Percentiles rank a stretch among this genome's conserved stretches.
These are phyloP conservation scores for Loriculus beryllinus DNA, from an alignment of 2,797 vertebrate genomes.

Conservation along the genomic window DNA sequence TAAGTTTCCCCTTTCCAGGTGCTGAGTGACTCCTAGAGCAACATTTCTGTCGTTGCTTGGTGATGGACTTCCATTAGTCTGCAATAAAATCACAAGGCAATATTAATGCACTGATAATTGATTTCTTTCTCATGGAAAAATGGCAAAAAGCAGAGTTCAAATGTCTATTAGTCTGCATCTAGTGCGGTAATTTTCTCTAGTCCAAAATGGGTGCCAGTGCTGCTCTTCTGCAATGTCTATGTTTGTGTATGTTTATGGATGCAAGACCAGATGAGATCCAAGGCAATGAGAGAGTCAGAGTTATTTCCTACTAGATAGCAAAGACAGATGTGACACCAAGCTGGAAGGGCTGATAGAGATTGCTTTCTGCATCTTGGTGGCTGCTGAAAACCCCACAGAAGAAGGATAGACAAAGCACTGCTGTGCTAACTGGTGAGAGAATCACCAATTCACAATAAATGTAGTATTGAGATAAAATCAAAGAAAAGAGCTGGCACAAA, in stretches of 20 bases:
- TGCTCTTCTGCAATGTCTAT: background rate
- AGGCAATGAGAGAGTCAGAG: background rate
- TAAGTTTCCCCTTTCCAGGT: background rate
- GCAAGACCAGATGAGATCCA: background rate
- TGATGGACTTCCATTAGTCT: conserved; percentile 1
- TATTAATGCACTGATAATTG: background rate
- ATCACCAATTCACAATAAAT: background rate
- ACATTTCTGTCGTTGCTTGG: background rate
- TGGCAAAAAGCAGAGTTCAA: background rate
- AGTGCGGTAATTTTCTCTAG: background rate
- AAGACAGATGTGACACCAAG: background rate
- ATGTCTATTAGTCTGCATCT: background rate
- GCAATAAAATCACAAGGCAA: background rate
- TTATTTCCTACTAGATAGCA: background rate
- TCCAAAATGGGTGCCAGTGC: background rate
- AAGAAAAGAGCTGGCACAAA: background rate
- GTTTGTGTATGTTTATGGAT: background rate
- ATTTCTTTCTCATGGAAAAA: background rate
- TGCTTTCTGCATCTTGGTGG: background rate
- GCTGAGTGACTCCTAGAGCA: background rate
- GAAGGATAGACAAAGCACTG: background rate
- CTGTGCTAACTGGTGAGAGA: background rate
- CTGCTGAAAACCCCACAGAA: background rate
- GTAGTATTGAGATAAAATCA: background rate
- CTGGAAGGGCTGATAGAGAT: background rate